These are phyloP conservation scores for Trichopoda pennipes DNA, from an alignment of 2,888 invertebrate species.

Conservation along the genomic window DNA sequence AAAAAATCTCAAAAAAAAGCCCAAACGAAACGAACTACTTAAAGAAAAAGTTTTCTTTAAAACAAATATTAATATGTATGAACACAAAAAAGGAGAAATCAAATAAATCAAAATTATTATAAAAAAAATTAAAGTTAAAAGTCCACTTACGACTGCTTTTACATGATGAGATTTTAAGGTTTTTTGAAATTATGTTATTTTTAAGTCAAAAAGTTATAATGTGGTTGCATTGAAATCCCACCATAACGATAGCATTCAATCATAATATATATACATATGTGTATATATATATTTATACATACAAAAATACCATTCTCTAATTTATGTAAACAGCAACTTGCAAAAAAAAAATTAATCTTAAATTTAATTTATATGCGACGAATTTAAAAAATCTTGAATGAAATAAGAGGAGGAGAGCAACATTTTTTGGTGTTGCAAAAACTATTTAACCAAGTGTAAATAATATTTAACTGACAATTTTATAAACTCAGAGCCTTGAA, in stretches of 20 bases:
- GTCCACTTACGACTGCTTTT: background rate
- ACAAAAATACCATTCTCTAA: no score
- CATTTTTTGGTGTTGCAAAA: slow-evolving; percentile 15
- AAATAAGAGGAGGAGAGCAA: slow-evolving; percentile 35
- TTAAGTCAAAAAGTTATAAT: no score
- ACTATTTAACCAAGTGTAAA: slow-evolving; percentile 48
- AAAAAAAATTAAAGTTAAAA: background rate
- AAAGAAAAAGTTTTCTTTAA: slow-evolving; percentile 62
- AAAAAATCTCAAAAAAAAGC: slow-evolving; percentile 34
- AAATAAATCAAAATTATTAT: slow-evolving; percentile 1
- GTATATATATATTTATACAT: no score
- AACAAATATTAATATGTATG: slow-evolving; percentile 52
- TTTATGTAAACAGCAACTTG: no score
- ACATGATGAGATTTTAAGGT: no score
- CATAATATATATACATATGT: no score
- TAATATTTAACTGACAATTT: slow-evolving; percentile 46
- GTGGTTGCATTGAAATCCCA: no score
- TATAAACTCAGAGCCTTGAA: slow-evolving; percentile 60
- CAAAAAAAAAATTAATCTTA: background rate
- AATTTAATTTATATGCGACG: slow-evolving; percentile 36
- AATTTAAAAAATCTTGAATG: background rate
- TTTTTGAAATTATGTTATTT: no score
- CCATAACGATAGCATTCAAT: no score
- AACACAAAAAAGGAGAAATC: slow-evolving; percentile 20
- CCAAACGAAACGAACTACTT: slow-evolving; percentile 68